A percentile compares a stretch with the other conserved stretches of the same genome.
Evolutionary conservation across 2,797 vertebrate species (phyloP).

Genomic region (Sparus aurata): DNA sequence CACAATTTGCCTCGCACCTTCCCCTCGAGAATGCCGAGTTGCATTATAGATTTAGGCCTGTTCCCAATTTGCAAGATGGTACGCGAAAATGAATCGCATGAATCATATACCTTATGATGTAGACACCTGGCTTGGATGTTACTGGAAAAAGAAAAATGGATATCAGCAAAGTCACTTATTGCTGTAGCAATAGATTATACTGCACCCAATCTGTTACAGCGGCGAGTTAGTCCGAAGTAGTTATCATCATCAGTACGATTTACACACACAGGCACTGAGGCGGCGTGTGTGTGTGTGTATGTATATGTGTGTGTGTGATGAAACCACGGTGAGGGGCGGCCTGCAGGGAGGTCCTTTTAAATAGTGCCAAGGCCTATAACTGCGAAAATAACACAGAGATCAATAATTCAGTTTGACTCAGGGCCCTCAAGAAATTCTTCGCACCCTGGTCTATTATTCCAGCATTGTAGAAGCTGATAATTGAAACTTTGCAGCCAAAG

Average conservation of each 20-base stretch:
- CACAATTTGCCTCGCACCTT: conserved; percentile 68
- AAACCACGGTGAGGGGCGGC: conserved; percentile 44
- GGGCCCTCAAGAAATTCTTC: conserved; percentile 27
- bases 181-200: conserved; percentile 73
- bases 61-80: conserved; percentile 79
- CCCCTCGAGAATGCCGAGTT: conserved; percentile 52
- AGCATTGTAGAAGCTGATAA: conserved; percentile 34
- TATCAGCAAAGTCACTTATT: conserved; percentile 77
- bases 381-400: conserved; percentile 60
- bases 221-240: conserved; percentile 67
- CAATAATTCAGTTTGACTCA: conserved; percentile 55
- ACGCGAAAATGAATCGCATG: conserved; percentile 74
- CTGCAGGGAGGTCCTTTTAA: conserved; percentile 57
- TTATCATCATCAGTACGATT: conserved; percentile 69
- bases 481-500: conserved; percentile 44
- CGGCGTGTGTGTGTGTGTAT: conserved; percentile 33
- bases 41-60: conserved; percentile 74
- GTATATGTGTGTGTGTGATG: conserved; percentile 24
- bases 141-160: conserved; percentile 64
- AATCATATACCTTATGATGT: conserved; percentile 78
- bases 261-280: conserved; percentile 50
- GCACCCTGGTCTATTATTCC: conserved; percentile 37
- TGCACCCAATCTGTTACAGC: conserved; percentile 74
- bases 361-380: conserved; percentile 40
- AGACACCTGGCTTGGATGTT: conserved; percentile 75